A percentile compares a stretch with the other conserved stretches of the same genome.
Conservation (phyloP, 2,113 vertebrate species). For the Microtus oregoni region DNA sequence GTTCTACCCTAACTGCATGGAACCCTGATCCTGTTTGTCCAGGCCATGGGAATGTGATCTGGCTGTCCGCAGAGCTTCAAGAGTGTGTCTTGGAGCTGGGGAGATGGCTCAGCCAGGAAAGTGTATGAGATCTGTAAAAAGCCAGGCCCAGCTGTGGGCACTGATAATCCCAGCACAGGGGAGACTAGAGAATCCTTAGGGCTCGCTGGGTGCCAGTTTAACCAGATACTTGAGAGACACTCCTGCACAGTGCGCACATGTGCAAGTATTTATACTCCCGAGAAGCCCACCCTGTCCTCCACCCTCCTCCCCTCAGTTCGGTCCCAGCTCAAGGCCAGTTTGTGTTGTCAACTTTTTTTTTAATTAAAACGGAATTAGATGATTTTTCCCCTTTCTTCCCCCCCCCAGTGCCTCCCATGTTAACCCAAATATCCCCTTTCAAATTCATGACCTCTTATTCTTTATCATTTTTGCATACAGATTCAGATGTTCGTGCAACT, state of each 20-base stretch:
- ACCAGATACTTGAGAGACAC: not conserved
- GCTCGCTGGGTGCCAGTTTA: too few relatives aligned
- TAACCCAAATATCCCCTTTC: not conserved
- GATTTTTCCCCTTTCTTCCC: too few relatives aligned
- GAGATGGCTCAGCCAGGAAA: not conserved
- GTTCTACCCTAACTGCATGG: rapidly evolving
- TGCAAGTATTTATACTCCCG: too few relatives aligned
- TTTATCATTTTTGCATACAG: too few relatives aligned
- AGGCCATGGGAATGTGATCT: not conserved
- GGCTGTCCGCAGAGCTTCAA: not conserved
- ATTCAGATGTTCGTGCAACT: not conserved
- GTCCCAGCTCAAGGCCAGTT: not conserved
- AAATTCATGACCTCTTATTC: not conserved
- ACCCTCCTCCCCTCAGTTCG: not conserved
- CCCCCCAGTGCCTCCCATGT: too few relatives aligned
- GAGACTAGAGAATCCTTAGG: too few relatives aligned
- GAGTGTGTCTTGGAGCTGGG: not conserved
- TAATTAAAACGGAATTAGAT: not conserved
- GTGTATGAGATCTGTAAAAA: not conserved
- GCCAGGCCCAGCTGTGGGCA: not conserved
- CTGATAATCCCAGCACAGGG: not conserved
- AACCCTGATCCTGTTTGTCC: not conserved
- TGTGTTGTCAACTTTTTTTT: not conserved
- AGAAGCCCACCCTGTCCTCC: not conserved
- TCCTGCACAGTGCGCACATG: not conserved